Evolutionary conservation across 2,888 invertebrate genomes (phyloP).

Genomic region (Sarcophaga rosellei): DNA sequence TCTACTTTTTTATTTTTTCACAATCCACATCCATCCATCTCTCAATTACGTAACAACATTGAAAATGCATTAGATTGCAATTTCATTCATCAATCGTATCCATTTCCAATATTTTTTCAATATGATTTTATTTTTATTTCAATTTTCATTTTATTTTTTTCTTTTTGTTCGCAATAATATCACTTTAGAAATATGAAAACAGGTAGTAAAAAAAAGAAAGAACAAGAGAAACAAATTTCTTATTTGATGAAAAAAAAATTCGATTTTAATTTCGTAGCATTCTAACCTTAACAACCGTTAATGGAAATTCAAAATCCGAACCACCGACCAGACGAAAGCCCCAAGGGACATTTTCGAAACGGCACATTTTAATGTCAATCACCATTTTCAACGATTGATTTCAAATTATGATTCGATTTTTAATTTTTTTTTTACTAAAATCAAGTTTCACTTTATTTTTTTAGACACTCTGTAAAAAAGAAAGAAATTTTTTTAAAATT

Average conservation of each 20-base stretch:
- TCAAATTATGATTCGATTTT: neutral
- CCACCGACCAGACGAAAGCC: slow-evolving; percentile 90
- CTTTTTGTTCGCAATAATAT: neutral
- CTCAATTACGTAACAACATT: slow-evolving; percentile 67
- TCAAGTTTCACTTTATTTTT: slow-evolving; percentile 4
- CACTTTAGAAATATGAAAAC: slow-evolving; percentile 36
- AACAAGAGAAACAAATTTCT: slow-evolving; percentile 6
- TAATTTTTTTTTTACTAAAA: neutral
- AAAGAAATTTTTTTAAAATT: too few species aligned
- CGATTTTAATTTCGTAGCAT: slow-evolving; percentile 6
- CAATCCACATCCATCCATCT: slow-evolving; percentile 59
- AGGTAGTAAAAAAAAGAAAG: slow-evolving; percentile 1
- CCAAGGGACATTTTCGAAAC: slow-evolving; percentile 86
- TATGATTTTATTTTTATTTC: neutral
- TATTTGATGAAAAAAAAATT: neutral
- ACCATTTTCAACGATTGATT: slow-evolving; percentile 83
- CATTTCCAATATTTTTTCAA: slow-evolving; percentile 32
- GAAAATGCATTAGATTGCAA: slow-evolving; percentile 68
- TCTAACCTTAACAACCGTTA: slow-evolving; percentile 88
- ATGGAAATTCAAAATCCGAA: slow-evolving; percentile 87
- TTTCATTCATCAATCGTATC: slow-evolving; percentile 55
- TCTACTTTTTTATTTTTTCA: slow-evolving; percentile 32
- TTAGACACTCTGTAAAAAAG: neutral
- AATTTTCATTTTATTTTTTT: neutral
- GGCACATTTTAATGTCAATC: slow-evolving; percentile 85